A percentile compares a stretch with the other conserved stretches of the same genome.
Conservation (phyloP, 2,888 invertebrate genomes). For the Erannis defoliaria region DNA sequence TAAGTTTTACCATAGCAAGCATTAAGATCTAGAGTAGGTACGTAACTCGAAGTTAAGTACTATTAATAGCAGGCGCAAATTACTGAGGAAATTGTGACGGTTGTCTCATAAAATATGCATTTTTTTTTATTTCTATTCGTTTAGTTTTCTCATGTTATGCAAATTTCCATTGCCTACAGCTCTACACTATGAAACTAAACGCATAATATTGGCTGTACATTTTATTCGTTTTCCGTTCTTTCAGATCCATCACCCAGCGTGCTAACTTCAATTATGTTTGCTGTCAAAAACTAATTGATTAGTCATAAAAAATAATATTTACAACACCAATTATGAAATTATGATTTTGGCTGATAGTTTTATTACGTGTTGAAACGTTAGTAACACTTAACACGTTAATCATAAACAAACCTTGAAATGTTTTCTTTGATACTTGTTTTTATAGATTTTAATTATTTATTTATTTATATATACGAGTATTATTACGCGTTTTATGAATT, state of each 20-base stretch:
- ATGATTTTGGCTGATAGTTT: constrained; percentile 36
- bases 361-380: constrained; percentile 33
- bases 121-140: too few species aligned
- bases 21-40: too few species aligned
- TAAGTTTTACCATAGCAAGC: too few species aligned
- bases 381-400: constrained; percentile 24
- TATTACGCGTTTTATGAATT: too few species aligned
- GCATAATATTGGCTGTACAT: neutral
- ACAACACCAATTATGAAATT: constrained; percentile 39
- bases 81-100: too few species aligned
- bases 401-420: constrained; percentile 26
- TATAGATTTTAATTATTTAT: neutral
- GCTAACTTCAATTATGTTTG: constrained; percentile 39
- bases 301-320: constrained; percentile 40
- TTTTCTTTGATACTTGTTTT: constrained; percentile 16
- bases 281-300: constrained; percentile 43
- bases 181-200: neutral
- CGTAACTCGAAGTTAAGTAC: too few species aligned
- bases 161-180: too few species aligned
- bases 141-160: too few species aligned
- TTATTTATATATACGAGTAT: too few species aligned
- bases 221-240: neutral
- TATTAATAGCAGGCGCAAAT: too few species aligned
- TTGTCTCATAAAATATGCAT: too few species aligned
- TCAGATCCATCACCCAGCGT: constrained; percentile 25